Conservation (phyloP, 2,888 invertebrate species). For the Margaritifera margaritifera region DNA sequence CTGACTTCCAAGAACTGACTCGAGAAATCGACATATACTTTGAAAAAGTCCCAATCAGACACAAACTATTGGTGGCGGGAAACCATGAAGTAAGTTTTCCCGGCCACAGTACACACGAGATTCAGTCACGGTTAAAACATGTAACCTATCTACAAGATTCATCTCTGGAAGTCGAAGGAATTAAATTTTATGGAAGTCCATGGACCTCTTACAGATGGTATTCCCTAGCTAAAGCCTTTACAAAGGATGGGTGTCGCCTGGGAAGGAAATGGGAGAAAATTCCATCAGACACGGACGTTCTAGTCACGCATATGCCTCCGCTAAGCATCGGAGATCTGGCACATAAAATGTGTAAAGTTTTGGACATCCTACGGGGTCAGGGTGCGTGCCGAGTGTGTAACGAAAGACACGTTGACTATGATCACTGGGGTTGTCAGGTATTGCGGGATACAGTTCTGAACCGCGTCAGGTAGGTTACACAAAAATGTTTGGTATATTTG, state of each 20-base stretch:
- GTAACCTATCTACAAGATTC: slow-evolving; percentile 64
- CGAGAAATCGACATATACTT: slow-evolving; percentile 55
- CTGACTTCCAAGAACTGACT: slow-evolving; percentile 17
- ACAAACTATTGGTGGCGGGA: slow-evolving; percentile 66
- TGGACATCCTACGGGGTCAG: slow-evolving; percentile 19
- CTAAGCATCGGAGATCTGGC: slow-evolving; percentile 55
- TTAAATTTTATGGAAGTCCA: slow-evolving; percentile 66
- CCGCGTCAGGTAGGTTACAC: slow-evolving; percentile 48
- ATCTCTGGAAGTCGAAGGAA: slow-evolving; percentile 47
- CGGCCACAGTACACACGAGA: slow-evolving; percentile 28
- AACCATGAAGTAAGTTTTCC: slow-evolving; percentile 63
- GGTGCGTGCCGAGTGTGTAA: slow-evolving; percentile 34
- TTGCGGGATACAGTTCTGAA: slow-evolving; percentile 43
- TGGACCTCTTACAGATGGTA: slow-evolving; percentile 56
- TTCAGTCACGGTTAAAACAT: slow-evolving; percentile 48
- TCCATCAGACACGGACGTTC: slow-evolving; percentile 59
- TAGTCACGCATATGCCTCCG: slow-evolving; percentile 66
- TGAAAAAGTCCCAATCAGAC: slow-evolving; percentile 53
- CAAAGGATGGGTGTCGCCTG: slow-evolving; percentile 38
- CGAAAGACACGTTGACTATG: slow-evolving; percentile 29
- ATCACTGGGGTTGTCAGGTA: slow-evolving; percentile 52
- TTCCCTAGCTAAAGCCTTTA: slow-evolving; percentile 57
- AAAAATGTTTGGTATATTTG: not conserved
- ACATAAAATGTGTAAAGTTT: slow-evolving; percentile 21
- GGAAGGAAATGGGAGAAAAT: slow-evolving; percentile 54